phyloP scores from a whole-genome alignment of 2,797 vertebrate genomes.

The Fratercula arctica region DNA sequence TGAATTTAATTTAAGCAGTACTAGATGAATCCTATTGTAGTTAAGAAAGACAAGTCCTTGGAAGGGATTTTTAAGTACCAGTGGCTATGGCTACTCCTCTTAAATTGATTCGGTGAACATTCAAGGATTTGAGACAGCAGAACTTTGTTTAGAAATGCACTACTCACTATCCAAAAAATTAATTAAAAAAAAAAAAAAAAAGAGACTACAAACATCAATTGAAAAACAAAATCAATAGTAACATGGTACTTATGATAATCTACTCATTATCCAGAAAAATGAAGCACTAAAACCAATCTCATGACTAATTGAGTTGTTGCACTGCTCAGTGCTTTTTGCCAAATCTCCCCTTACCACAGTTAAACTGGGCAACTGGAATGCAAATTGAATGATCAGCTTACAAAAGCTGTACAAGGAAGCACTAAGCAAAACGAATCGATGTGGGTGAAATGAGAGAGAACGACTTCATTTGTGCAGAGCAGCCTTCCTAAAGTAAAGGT shows the following conservation, averaged over 20 bases:
- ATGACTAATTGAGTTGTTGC: neutral
- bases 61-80: neutral
- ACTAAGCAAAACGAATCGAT: neutral
- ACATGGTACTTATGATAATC: neutral
- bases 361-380: neutral
- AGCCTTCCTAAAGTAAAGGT: neutral
- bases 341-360: neutral
- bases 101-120: neutral
- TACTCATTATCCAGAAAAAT: constrained; percentile 17
- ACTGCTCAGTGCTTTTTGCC: neutral
- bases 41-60: neutral
- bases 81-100: neutral
- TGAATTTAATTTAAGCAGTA: neutral
- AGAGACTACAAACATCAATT: neutral
- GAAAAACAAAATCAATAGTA: constrained; percentile 14
- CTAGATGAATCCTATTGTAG: neutral
- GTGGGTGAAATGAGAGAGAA: neutral
- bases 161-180: neutral
- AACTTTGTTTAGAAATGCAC: neutral
- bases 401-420: neutral
- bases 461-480: neutral
- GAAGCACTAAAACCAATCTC: neutral
- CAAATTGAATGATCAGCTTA: constrained; percentile 11
- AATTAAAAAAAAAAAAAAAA: neutral
- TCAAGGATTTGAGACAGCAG: neutral